Base-by-base conservation (phyloP, 2,888 invertebrate species). In the Elmis aenea region DNA sequence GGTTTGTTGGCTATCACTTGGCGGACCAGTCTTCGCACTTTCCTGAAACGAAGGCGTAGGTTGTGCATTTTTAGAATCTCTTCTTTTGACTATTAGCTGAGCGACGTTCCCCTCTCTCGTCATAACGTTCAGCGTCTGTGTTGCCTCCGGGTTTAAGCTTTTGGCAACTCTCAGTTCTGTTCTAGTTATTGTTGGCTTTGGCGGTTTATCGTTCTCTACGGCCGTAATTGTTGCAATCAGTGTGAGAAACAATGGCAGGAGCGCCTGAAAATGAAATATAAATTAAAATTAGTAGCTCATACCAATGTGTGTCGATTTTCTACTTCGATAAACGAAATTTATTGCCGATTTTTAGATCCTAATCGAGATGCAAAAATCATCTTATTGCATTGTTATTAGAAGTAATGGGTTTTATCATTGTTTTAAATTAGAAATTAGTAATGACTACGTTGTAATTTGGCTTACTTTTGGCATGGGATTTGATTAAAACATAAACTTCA, bases 91-190 rank as follows among this genome's bases (percentile, higher is more conserved):
- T 24, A 86, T 82, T 6, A 89, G 69, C 51, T 85, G 85, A 0
- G 88, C 85, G 13, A 85, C 68, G 39, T 79, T 81, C 2, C 89
- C 89, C 12, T 81, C 76, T 57, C 79, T 80, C 0, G 86, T 85
- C 54, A 81, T 76, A 0, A 89, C 85, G 55, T 81, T 83, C 23
- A 88, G 67, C 18, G 86, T 84, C 58, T 85, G 83, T 26, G 83
- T 85, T 45, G 83, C 78, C 13, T 81, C 81, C 1, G 87, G 86
- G 61, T 84, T 78, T 9, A 88, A 71, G 59, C 84, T 85, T 42
- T 87, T 73, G 2, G 85, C 80, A 11, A 86, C 85, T 61, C 85
- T 83, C 24, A 86, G 69, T 61, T 85, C 82, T 1, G 86, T 85
- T 39, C 85, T 72, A 12, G 85, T 76, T 24, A 82, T 72, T 34